phyloP scores from a whole-genome alignment of 1,140 invertebrate species.

The Lucilia cuprina region DNA sequence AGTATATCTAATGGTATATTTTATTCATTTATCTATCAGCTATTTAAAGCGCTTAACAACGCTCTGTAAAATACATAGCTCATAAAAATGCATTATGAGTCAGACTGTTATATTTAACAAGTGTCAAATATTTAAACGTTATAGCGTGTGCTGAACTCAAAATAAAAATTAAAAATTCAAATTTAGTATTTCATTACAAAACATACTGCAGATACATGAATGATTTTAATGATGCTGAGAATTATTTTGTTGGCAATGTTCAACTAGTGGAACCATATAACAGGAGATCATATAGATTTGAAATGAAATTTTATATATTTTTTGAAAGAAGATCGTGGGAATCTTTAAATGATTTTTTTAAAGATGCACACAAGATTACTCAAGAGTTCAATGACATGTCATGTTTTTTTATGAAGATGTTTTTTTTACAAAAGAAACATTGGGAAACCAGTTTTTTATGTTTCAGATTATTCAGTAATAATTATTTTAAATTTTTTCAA shows the following conservation, averaged over 20 bases:
- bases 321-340: background rate
- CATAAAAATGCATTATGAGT: background rate
- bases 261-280: slow-evolving; percentile 5
- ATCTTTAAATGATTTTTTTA: background rate
- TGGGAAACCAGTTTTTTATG: too few relatives aligned
- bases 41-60: background rate
- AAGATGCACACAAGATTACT: too few relatives aligned
- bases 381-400: too few relatives aligned
- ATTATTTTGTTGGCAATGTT: background rate
- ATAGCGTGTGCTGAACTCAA: background rate
- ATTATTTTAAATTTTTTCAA: background rate
- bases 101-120: background rate
- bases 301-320: background rate
- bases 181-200: background rate
- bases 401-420: too few relatives aligned
- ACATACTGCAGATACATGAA: background rate
- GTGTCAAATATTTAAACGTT: background rate
- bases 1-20: slow-evolving; percentile 4
- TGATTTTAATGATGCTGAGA: background rate
- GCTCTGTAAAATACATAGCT: too few relatives aligned
- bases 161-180: background rate
- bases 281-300: background rate
- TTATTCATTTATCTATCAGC: background rate
- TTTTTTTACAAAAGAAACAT: too few relatives aligned
- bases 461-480: background rate